Percentiles rank a stretch among this genome's conserved stretches.
phyloP scores from a whole-genome alignment of 1,140 invertebrate genomes.

The Drosophila tani region DNA sequence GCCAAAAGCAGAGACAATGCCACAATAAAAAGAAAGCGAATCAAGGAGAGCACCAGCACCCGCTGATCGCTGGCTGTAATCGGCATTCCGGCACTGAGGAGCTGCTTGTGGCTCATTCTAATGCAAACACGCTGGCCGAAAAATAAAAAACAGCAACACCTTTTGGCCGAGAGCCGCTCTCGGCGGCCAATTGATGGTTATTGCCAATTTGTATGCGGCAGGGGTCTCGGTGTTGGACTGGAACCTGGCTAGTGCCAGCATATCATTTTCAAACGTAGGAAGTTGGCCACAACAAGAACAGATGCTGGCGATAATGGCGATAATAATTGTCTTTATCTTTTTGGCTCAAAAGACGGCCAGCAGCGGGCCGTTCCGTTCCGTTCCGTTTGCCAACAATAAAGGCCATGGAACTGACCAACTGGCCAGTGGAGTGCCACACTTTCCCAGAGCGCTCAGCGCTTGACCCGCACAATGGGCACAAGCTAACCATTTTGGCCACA shows the following conservation, averaged over 20 bases:
- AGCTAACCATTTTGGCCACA: slow-evolving; percentile 62
- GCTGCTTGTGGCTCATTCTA: slow-evolving; percentile 69
- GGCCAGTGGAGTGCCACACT: slow-evolving; percentile 56
- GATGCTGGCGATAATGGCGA: slow-evolving; percentile 82
- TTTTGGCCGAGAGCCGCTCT: slow-evolving; percentile 46
- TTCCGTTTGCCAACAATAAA: slow-evolving; percentile 52
- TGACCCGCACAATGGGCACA: slow-evolving; percentile 69
- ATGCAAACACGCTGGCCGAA: slow-evolving; percentile 68
- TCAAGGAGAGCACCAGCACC: slow-evolving; percentile 47
- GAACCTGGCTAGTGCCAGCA: slow-evolving; percentile 40
- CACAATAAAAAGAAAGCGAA: slow-evolving; percentile 51
- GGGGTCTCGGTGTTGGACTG: neutral
- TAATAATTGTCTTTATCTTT: slow-evolving; percentile 84
- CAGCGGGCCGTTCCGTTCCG: slow-evolving; percentile 45
- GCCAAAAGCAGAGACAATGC: slow-evolving; percentile 26
- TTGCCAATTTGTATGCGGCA: slow-evolving; percentile 79
- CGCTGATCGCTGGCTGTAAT: slow-evolving; percentile 53
- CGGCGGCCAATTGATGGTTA: slow-evolving; percentile 79
- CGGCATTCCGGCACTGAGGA: slow-evolving; percentile 52
- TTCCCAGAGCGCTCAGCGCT: slow-evolving; percentile 48
- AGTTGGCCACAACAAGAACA: slow-evolving; percentile 59
- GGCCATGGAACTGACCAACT: slow-evolving; percentile 53
- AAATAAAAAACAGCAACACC: slow-evolving; percentile 30
- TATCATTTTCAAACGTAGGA: slow-evolving; percentile 70
- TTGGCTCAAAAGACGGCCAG: slow-evolving; percentile 60